Base-by-base conservation (phyloP, 2,113 vertebrate genomes). In the Dicentrarchus labrax region DNA sequence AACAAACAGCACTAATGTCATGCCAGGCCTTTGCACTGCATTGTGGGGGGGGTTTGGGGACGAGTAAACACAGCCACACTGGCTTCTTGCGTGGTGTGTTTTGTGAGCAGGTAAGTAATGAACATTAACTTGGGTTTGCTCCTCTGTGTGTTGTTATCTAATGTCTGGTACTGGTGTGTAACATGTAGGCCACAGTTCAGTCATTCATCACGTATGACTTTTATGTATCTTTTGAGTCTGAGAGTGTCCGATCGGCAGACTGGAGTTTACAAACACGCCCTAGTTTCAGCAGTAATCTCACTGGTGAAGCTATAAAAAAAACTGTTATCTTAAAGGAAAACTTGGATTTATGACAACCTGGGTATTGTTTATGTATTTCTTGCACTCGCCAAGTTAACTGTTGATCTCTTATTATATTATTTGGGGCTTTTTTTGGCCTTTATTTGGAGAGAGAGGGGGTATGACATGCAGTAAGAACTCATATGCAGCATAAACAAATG, bases 1-100 rank as follows among this genome's bases (percentile, higher is more conserved):
- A 71, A 69, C 48, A 61, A 43, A 75, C 45, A 45, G 21, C 78
- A 76, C 66, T 84, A 76, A 91, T 48, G 13, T 65, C 60, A 76
- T 76, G 66, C 76, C 54, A 21, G 65, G 65, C 51, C 51, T 68
- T 60, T 71, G 86, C 86, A 78, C 56, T 84, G 83, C 76, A 43
- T 13, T 64, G 45, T 30, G 30, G 30, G 30, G 30, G 30, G 65
- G 53, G 38, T 84, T 45, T 43, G 67, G 30, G 51, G 5, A 67
- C 0, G 0, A 66, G 60, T 6, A 21, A 72, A 75, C 50, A 15
- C 50, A 15, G 85, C 60, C 54, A 6, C 16, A 11, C 3, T 77
- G 70, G 43, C 47, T 78, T 72, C 45, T 66, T 60, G 36, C 4
- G 21, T 76, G 60, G 19, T 60, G 65, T 86, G 69, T 68, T 72